Conservation (phyloP, 2,888 invertebrate genomes). For the Drosophila fungiperda region DNA sequence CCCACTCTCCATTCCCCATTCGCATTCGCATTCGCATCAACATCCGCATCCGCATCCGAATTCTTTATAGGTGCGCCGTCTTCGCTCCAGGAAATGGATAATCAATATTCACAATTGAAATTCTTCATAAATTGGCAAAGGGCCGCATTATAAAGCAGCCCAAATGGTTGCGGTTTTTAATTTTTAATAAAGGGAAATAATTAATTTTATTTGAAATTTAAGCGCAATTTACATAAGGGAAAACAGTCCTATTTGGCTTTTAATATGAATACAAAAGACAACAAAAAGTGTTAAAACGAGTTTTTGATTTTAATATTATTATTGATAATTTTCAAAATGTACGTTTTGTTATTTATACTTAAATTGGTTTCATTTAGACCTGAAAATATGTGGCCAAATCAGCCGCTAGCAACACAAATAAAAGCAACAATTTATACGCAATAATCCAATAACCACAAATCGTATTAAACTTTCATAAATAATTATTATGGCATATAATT, state of each 20-base stretch:
- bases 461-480: conserved; percentile 60
- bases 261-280: neutral
- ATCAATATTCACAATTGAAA: conserved; percentile 77
- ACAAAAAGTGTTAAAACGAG: neutral
- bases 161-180: neutral
- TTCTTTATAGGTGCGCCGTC: conserved; percentile 49
- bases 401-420: conserved; percentile 26
- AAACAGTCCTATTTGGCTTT: neutral
- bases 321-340: neutral
- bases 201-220: neutral
- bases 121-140: conserved; percentile 70
- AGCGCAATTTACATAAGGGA: neutral
- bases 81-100: conserved; percentile 69
- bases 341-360: neutral
- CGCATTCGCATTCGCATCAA: conserved; percentile 28
- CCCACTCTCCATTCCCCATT: neutral
- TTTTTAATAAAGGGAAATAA: neutral
- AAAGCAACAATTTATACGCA: conserved; percentile 28
- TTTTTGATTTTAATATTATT: neutral
- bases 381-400: conserved; percentile 8
- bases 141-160: conserved; percentile 26
- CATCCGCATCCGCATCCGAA: conserved; percentile 29
- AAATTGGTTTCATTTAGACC: neutral
- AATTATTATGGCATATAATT: conserved; percentile 72
- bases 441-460: conserved; percentile 31